phyloP scores from a whole-genome alignment of 2,888 invertebrate species.

The Acrobasis suavella region DNA sequence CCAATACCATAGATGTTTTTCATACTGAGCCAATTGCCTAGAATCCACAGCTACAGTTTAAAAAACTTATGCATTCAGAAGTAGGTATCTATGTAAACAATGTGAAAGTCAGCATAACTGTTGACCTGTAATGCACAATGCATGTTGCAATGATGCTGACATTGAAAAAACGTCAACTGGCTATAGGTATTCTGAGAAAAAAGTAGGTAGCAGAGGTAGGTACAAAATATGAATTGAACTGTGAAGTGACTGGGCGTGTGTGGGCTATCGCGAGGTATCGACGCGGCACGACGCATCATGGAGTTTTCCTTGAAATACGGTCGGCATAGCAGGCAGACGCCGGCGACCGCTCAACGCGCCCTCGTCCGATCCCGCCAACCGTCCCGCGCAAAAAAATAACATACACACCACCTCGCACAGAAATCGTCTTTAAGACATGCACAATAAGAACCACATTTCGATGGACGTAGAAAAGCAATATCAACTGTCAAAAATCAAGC shows the following conservation, averaged over 20 bases:
- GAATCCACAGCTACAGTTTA: background rate
- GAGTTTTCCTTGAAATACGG: conserved; percentile 75
- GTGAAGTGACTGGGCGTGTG: conserved; percentile 52
- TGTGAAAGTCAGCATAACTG: conserved; percentile 47
- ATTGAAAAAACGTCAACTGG: conserved; percentile 32
- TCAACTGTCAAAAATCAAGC: conserved; percentile 83
- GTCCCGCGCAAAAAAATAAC: conserved; percentile 79
- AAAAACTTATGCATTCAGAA: conserved; percentile 12
- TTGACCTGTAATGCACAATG: conserved; percentile 51
- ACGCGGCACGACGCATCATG: conserved; percentile 56
- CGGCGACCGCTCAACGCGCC: conserved; percentile 60
- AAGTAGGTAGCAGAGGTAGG: conserved; percentile 26
- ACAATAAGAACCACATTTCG: conserved; percentile 65
- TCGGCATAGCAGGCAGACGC: conserved; percentile 54
- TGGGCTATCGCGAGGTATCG: conserved; percentile 53
- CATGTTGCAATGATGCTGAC: conserved; percentile 44
- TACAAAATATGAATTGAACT: conserved; percentile 39
- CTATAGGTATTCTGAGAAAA: conserved; percentile 23
- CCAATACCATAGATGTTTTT: background rate
- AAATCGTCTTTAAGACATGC: conserved; percentile 62
- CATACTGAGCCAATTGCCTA: background rate
- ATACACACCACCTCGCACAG: conserved; percentile 52
- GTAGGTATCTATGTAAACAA: conserved; percentile 32
- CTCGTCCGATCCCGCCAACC: conserved; percentile 68
- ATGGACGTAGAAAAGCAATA: conserved; percentile 61